These are phyloP conservation scores for Pionites leucogaster DNA, from an alignment of 2,113 vertebrate genomes.

Conservation along the genomic window DNA sequence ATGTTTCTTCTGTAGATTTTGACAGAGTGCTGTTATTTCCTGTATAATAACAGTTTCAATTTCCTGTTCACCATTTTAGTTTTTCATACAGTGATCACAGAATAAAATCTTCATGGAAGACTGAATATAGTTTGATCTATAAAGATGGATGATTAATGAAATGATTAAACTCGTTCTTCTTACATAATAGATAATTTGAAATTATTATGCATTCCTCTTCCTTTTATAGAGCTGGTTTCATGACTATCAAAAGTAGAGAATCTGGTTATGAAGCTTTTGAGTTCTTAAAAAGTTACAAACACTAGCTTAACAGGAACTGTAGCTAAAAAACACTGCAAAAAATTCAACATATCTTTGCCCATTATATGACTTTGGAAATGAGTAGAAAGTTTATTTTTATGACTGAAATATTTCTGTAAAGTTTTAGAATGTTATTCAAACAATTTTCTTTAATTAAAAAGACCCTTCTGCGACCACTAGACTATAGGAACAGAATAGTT, in stretches of 20 bases:
- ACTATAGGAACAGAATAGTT: background rate
- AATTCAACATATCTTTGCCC: background rate
- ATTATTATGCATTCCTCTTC: constrained; percentile 37
- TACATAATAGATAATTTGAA: constrained; percentile 11
- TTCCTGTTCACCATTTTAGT: constrained; percentile 90
- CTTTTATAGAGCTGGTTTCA: constrained; percentile 45
- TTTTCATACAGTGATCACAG: constrained; percentile 80
- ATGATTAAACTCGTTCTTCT: constrained; percentile 59
- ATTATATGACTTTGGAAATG: background rate
- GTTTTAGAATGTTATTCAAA: background rate
- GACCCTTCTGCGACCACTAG: background rate
- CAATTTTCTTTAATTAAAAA: background rate
- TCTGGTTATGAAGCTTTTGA: background rate
- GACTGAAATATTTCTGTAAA: background rate
- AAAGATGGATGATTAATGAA: constrained; percentile 71
- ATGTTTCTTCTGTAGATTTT: constrained; percentile 94
- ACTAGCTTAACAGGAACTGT: background rate
- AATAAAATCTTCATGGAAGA: constrained; percentile 81
- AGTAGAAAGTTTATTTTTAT: background rate
- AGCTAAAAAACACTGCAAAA: background rate
- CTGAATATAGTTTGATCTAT: constrained; percentile 65
- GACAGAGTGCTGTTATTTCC: constrained; percentile 99
- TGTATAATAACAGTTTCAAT: constrained; percentile 98
- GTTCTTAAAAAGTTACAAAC: background rate
- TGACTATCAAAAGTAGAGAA: background rate